Evolutionary conservation across 1,140 invertebrate genomes (phyloP).

Genomic region (Ladona fulva): DNA sequence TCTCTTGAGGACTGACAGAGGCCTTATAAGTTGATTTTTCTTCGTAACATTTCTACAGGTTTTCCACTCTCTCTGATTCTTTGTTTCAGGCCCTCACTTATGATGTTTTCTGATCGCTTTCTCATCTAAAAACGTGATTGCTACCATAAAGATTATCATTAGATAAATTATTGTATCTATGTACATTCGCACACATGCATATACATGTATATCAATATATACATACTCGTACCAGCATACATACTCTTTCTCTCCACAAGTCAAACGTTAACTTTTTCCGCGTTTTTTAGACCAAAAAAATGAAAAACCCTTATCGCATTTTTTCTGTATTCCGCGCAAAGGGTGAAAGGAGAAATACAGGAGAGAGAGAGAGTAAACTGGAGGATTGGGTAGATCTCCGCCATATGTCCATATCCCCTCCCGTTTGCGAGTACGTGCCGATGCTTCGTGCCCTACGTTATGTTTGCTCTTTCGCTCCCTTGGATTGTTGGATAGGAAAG

Average conservation of each 20-base stretch:
- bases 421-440: neutral
- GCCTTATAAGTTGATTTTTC: too few relatives aligned
- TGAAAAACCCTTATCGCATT: neutral
- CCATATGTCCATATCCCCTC: neutral
- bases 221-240: neutral
- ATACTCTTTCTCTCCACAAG: neutral
- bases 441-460: neutral
- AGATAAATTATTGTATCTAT: neutral
- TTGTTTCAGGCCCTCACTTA: too few relatives aligned
- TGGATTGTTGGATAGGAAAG: neutral
- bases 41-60: too few relatives aligned
- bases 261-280: neutral
- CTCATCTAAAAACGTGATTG: too few relatives aligned
- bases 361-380: neutral
- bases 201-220: neutral
- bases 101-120: too few relatives aligned
- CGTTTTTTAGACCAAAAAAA: neutral
- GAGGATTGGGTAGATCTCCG: neutral
- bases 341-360: neutral
- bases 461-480: conserved; percentile 3
- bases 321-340: neutral
- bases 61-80: too few relatives aligned
- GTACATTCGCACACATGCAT: neutral
- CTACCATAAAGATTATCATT: too few relatives aligned
- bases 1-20: too few relatives aligned